A percentile compares a stretch with the other conserved stretches of the same genome.
phyloP scores from a whole-genome alignment of 1,140 invertebrate species.

The Cyclina sinensis region DNA sequence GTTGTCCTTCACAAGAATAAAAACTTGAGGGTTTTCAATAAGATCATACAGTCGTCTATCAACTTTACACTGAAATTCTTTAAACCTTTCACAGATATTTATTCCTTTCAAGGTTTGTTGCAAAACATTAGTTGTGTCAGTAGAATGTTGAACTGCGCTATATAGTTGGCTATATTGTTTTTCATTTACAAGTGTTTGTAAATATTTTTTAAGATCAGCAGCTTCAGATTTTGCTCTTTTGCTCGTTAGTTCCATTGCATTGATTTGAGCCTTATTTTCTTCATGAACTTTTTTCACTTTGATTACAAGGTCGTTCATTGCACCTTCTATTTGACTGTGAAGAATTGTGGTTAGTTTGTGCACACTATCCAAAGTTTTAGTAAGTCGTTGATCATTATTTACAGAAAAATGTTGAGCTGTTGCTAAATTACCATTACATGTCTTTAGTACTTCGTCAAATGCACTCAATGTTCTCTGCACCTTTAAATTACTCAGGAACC shows the following conservation, averaged over 20 bases:
- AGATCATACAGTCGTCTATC: background rate
- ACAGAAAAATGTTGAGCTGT: background rate
- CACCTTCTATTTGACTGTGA: background rate
- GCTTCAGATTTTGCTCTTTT: background rate
- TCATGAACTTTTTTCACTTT: background rate
- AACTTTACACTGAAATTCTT: background rate
- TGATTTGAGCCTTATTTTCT: background rate
- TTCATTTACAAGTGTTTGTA: background rate
- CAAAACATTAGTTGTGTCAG: background rate
- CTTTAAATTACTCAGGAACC: constrained; percentile 7
- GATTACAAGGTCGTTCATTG: background rate
- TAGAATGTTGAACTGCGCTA: background rate
- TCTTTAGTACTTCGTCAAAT: background rate
- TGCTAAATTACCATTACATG: background rate
- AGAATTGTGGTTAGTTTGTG: background rate
- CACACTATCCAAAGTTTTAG: background rate
- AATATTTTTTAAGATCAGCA: background rate
- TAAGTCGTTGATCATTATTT: background rate
- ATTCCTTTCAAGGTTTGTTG: background rate
- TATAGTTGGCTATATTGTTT: background rate
- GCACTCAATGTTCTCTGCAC: background rate
- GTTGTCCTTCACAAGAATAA: background rate
- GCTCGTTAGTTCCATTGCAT: background rate
- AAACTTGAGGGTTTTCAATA: constrained; percentile 12
- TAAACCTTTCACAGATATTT: background rate